Evolutionary conservation across 2,113 vertebrate species (phyloP), one percentile per base, ranked within the genome.

Genomic region (Scalopus aquaticus): DNA sequence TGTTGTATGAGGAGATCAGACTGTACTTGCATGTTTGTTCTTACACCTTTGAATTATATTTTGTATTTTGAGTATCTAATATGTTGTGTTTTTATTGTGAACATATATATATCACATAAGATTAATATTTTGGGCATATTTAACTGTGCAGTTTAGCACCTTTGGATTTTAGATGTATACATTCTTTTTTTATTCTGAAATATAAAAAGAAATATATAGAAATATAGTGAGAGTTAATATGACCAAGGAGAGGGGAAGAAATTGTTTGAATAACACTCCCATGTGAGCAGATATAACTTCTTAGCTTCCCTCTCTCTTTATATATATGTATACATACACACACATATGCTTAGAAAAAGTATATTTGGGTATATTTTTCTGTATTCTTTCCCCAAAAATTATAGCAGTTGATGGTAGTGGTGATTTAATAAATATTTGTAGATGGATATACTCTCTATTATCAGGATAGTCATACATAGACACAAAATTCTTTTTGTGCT

Each of bases 231-330:
- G 39, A 96, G 39, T 30, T 87, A 97, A 95, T 11, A 44, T 96
- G 92, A 97, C 20, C 79, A 95, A 96, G 37, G 49, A 95, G 35
- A 94, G 72, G 22, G 42, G 88, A 96, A 94, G 84, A 93, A 96
- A 96, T 95, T 97, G 87, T 93, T 97, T 95, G 97, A 97, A 92
- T 91, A 94, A 94, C 95, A 64, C 44, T 96, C 93, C 87, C 95
- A 95, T 94, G 95, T 94, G 96, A 96, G 77, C 42, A 97, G 79
- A 95, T 64, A 95, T 89, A 97, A 84, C 83, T 84, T 94, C 80
- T 91, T 94, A 96, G 51, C 95, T 96, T 82, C 80, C 96, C 85
- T 92, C 80, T 95, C 56, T 96, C 72, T 97, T 5, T 78, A 54
- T 54, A 54, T 54, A 20, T 54, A 54, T 20, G 6, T 20, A 20